These are phyloP conservation scores for Pelvicachromis taeniatus DNA, from an alignment of 2,113 vertebrate genomes.

Conservation along the genomic window DNA sequence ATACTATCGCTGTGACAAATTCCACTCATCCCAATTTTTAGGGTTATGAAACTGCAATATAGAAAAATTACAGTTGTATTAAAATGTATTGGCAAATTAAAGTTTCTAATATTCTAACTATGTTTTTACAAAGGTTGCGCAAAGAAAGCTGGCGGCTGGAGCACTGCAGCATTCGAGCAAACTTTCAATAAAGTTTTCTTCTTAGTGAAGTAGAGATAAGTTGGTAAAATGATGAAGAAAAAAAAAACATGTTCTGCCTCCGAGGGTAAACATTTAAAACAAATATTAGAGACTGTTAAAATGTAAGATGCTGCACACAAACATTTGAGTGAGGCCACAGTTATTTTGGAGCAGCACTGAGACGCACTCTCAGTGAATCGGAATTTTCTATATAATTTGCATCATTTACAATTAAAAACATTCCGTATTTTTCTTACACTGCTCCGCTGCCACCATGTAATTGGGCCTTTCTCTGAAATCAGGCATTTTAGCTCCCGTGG, in stretches of 20 bases:
- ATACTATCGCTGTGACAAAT: not conserved
- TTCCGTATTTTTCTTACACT: not conserved
- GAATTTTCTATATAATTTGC: not conserved
- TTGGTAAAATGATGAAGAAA: not conserved
- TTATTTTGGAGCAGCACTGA: not conserved
- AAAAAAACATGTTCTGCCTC: not conserved
- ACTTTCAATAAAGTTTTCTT: slow-evolving; percentile 5
- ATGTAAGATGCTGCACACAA: not conserved
- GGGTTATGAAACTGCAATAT: not conserved
- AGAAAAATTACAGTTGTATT: not conserved
- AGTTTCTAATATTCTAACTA: not conserved
- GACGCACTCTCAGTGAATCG: not conserved
- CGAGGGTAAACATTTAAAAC: slow-evolving; percentile 19
- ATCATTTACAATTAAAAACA: not conserved
- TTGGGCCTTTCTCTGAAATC: not conserved
- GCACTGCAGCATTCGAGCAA: not conserved
- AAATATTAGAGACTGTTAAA: not conserved
- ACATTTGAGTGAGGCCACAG: not conserved
- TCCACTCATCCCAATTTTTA: not conserved
- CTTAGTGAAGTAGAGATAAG: not conserved
- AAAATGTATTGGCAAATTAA: not conserved
- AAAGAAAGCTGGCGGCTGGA: not conserved
- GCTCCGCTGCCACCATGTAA: not conserved
- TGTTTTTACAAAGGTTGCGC: slow-evolving; percentile 1
- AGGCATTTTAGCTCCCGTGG: not conserved